Evolutionary conservation across 2,888 invertebrate species (phyloP), one percentile per base, ranked within the genome.

Genomic region (Dusona sp.): DNA sequence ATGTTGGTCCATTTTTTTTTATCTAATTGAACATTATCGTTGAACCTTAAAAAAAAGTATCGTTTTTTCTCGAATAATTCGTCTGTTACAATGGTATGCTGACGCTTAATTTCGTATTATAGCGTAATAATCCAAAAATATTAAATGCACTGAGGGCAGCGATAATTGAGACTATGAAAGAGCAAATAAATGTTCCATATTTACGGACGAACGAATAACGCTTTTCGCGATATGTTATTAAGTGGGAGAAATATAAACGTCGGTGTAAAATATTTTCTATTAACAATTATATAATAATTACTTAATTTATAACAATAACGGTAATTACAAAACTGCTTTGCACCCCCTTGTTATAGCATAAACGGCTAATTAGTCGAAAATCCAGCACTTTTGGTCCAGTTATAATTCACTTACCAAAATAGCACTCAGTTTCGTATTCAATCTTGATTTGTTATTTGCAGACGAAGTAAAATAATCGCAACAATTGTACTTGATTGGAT

Each of bases 251-350:
- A 79, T 72, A 57, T 22, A 90, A 91, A 89, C 79, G 86, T 91
- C 90, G 89, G 90, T 92, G 91, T 91, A 92, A 92, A 92, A 92
- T 90, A 90, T 91, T 91, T 90, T 91, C 89, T 92, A 92, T 90
- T 91, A 91, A 92, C 91, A 91, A 93, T 92, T 92, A 92, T 88
- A 90, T 91, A 94, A 93, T 94, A 94, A 94, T 94, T 94, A 94
- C 92, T 93, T 93, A 94, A 91, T 92, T 90, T 91, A 16, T 61
- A 54, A 36, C n/a, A 36, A 73, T 73, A 73, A 70, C 45, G 29
- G 19, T 33, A 48, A 70, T 70, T 70, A 45, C 33, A 29, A 45
- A n/a, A n/a, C 19, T 4, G 33, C 11, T 42, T 42, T 25, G 42
- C 22, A 22, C 6, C 6, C 7, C 25, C 16, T 70, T 25, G 3